Percentiles rank a stretch among this genome's conserved stretches.
These are phyloP conservation scores for Cettia cetti DNA, from an alignment of 2,113 vertebrate genomes.

Conservation along the genomic window DNA sequence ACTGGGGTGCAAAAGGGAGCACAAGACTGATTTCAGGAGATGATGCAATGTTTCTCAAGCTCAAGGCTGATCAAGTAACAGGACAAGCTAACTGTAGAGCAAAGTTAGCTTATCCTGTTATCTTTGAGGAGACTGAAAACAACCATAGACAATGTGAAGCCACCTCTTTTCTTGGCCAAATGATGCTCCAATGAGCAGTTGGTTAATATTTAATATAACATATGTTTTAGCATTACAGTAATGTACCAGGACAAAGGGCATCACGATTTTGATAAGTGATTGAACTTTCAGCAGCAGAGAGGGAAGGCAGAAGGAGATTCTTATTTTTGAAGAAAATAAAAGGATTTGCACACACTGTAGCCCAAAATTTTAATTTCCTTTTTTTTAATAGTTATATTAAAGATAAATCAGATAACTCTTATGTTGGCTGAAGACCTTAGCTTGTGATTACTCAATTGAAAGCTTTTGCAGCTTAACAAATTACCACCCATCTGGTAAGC, in stretches of 20 bases:
- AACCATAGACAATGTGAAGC: background rate
- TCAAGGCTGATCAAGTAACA: background rate
- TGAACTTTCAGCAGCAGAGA: background rate
- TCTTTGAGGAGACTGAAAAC: background rate
- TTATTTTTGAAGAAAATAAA: constrained; percentile 7
- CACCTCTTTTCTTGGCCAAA: background rate
- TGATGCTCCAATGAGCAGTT: background rate
- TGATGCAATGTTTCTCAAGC: background rate
- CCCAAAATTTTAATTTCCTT: constrained; percentile 11
- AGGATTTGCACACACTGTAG: background rate
- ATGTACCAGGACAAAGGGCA: constrained; percentile 15
- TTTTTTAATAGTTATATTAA: background rate
- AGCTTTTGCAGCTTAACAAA: constrained; percentile 55
- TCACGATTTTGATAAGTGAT: background rate
- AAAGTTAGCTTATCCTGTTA: background rate
- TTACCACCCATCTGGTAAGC: constrained; percentile 57
- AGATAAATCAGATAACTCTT: background rate
- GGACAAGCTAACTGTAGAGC: background rate
- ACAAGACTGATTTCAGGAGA: background rate
- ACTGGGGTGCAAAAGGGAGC: background rate
- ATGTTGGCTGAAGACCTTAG: constrained; percentile 32
- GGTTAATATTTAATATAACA: constrained; percentile 48
- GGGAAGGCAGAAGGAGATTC: background rate
- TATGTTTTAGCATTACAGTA: constrained; percentile 14
- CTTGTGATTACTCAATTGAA: constrained; percentile 19